A percentile compares a stretch with the other conserved stretches of the same genome.
Conservation (phyloP, 2,113 vertebrate species). For the Heterotilapia buettikoferi region DNA sequence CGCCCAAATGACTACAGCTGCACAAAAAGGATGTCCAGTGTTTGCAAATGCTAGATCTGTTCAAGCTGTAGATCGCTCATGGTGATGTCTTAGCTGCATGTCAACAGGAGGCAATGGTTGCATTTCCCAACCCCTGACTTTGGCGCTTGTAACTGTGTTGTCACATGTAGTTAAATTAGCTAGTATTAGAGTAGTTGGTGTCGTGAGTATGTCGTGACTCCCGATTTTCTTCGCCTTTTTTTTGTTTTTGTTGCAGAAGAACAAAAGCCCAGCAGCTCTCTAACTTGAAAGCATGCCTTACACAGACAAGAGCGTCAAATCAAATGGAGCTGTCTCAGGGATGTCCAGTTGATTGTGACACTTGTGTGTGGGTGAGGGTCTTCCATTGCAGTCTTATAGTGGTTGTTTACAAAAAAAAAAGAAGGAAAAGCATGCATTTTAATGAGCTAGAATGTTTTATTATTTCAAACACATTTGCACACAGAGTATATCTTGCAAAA, state of each 20-base stretch:
- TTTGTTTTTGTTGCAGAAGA: slow-evolving; percentile 11
- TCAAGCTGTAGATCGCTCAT: slow-evolving; percentile 24
- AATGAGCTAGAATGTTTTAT: slow-evolving; percentile 40
- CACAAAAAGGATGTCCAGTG: slow-evolving; percentile 21
- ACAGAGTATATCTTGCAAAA: slow-evolving; percentile 38
- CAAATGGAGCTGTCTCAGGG: slow-evolving; percentile 70
- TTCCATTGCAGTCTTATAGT: slow-evolving; percentile 55
- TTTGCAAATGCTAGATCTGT: slow-evolving; percentile 34
- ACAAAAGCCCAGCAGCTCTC: neutral
- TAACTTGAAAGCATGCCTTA: slow-evolving; percentile 57
- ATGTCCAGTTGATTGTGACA: slow-evolving; percentile 67
- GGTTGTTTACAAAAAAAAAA: slow-evolving; percentile 2
- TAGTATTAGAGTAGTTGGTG: slow-evolving; percentile 49
- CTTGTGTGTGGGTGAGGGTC: slow-evolving; percentile 57
- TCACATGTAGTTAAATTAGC: slow-evolving; percentile 58
- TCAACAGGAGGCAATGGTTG: slow-evolving; percentile 46
- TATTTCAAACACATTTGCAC: slow-evolving; percentile 56
- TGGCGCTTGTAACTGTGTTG: slow-evolving; percentile 61
- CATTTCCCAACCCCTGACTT: slow-evolving; percentile 39
- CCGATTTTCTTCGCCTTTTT: neutral
- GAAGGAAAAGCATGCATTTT: slow-evolving; percentile 33
- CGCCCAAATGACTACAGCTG: neutral
- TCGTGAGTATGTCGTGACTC: slow-evolving; percentile 56
- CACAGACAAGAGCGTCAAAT: slow-evolving; percentile 49
- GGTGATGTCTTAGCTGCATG: slow-evolving; percentile 67